Percentiles rank a stretch among this genome's conserved stretches.
phyloP scores from a whole-genome alignment of 2,113 vertebrate genomes.

The Salvelinus namaycush region DNA sequence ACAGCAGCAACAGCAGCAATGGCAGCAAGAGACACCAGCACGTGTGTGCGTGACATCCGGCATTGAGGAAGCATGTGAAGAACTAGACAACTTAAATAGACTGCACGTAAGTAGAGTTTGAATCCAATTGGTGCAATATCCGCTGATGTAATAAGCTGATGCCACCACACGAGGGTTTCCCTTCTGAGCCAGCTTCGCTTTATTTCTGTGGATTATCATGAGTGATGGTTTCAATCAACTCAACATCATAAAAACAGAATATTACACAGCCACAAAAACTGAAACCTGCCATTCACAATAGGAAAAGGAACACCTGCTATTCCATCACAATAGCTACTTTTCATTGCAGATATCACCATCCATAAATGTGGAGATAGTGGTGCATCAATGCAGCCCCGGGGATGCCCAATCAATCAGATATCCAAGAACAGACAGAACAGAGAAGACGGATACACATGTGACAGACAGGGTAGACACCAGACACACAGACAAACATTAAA shows the following conservation, averaged over 20 bases:
- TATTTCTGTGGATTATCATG: constrained; percentile 28
- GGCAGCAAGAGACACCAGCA: too few species aligned
- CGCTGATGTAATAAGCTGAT: too few species aligned
- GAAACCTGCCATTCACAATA: constrained; percentile 45
- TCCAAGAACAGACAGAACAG: constrained; percentile 51
- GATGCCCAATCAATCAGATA: constrained; percentile 42
- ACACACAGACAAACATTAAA: constrained; percentile 26
- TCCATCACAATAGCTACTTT: constrained; percentile 18
- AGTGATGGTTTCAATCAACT: constrained; percentile 47
- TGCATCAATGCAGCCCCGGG: too few species aligned
- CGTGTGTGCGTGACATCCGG: too few species aligned
- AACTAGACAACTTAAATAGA: too few species aligned
- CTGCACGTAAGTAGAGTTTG: too few species aligned
- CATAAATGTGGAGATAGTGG: background rate
- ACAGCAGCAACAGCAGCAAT: too few species aligned
- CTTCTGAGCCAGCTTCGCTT: too few species aligned
- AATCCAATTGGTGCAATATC: too few species aligned
- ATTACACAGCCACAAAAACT: constrained; percentile 20
- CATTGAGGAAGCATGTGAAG: too few species aligned
- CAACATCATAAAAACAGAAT: constrained; percentile 41
- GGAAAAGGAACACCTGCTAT: too few species aligned
- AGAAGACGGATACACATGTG: constrained; percentile 33
- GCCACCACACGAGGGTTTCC: too few species aligned
- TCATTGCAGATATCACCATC: background rate
- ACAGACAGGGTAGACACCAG: constrained; percentile 24